Conservation (phyloP, 2,797 vertebrate genomes). For the Xenopus petersii region DNA sequence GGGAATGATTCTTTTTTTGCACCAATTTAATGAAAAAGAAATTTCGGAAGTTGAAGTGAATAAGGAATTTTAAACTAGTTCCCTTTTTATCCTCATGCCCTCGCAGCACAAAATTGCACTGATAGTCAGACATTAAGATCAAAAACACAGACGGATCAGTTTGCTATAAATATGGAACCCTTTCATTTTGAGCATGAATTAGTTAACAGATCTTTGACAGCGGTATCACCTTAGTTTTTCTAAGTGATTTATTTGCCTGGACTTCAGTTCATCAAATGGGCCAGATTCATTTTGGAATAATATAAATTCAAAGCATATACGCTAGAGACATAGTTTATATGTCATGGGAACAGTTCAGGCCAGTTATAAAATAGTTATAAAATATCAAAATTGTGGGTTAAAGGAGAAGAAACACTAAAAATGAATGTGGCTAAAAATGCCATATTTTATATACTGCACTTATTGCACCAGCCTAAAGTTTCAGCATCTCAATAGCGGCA, state of each 20-base stretch:
- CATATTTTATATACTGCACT: no score
- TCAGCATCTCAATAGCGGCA: no score
- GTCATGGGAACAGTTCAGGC: no score
- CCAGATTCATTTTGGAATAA: no score
- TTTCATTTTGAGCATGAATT: conserved; percentile 37
- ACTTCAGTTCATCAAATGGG: no score
- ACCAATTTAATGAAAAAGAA: conserved; percentile 57
- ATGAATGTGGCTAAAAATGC: no score
- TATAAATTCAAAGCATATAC: no score
- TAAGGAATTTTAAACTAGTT: conserved; percentile 55
- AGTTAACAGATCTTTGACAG: conserved; percentile 8
- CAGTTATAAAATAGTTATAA: no score
- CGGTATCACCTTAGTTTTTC: not conserved
- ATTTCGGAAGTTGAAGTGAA: conserved; percentile 53
- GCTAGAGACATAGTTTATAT: no score
- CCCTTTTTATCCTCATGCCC: conserved; percentile 52
- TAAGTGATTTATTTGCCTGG: not conserved
- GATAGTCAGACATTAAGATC: conserved; percentile 50
- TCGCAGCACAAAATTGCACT: conserved; percentile 32
- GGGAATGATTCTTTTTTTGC: conserved; percentile 56
- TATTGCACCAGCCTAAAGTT: no score
- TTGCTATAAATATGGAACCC: conserved; percentile 21
- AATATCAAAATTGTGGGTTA: no score
- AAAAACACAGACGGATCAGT: conserved; percentile 35
- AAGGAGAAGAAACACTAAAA: no score